Percentiles rank a stretch among this genome's conserved stretches.
Conservation (phyloP, 2,888 invertebrate genomes). For the Bellardia bayeri region DNA sequence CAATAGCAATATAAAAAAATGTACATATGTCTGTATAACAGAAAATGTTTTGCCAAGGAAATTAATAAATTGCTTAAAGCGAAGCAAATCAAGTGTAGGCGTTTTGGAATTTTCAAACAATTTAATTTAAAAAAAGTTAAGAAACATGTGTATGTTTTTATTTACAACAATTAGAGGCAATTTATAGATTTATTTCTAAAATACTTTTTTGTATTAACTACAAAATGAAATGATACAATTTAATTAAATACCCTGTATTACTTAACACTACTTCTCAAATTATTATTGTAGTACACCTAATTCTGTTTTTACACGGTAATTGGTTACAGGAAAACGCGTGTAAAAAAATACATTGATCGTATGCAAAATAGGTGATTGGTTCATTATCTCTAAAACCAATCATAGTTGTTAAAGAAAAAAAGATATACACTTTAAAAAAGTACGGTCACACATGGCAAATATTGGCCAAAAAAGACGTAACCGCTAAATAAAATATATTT, state of each 20-base stretch:
- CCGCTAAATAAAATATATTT: no score
- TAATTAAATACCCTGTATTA: background rate
- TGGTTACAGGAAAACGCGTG: no score
- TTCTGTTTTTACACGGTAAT: no score
- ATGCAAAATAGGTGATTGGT: no score
- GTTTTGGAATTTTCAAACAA: background rate
- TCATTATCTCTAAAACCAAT: no score
- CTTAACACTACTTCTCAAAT: background rate
- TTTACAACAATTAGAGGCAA: background rate
- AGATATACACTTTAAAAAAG: no score
- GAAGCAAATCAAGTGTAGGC: constrained; percentile 18
- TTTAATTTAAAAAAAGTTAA: background rate
- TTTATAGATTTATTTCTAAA: background rate
- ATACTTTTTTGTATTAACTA: background rate
- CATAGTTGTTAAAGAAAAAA: no score
- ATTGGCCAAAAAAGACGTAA: no score
- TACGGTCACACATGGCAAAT: no score
- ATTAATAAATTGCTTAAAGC: background rate
- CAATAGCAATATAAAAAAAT: constrained; percentile 3
- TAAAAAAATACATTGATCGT: no score
- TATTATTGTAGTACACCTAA: no score
- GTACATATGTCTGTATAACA: background rate
- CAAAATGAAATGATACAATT: background rate
- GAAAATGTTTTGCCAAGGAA: constrained; percentile 9
- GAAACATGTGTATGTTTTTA: background rate